Conservation (phyloP, 2,113 vertebrate species). For the Cyphotilapia sp. region DNA sequence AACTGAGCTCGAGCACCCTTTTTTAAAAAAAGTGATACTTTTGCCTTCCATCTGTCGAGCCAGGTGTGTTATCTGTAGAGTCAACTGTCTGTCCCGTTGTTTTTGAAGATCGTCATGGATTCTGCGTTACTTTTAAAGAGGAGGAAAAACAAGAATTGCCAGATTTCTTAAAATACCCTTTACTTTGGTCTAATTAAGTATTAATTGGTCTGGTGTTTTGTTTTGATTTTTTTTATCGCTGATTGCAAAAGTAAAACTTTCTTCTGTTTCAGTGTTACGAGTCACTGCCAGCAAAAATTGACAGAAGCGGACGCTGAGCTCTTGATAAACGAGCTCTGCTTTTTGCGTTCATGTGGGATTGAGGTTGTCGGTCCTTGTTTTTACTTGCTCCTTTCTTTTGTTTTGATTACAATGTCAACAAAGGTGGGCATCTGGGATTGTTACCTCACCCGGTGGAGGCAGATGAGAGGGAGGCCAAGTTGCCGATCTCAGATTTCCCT, state of each 20-base stretch:
- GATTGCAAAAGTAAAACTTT: background rate
- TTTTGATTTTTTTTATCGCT: background rate
- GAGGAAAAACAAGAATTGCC: background rate
- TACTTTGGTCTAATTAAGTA: background rate
- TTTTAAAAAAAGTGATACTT: background rate
- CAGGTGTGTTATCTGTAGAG: background rate
- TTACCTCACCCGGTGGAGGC: conserved; percentile 11
- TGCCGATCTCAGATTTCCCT: background rate
- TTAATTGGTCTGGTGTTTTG: background rate
- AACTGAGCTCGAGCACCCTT: background rate
- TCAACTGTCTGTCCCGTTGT: background rate
- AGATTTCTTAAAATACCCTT: background rate
- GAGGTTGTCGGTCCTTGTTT: conserved; percentile 4
- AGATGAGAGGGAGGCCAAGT: background rate
- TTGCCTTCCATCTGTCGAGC: background rate
- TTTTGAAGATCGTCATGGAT: background rate
- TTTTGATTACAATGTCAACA: conserved; percentile 22
- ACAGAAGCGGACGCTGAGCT: background rate
- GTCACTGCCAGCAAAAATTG: conserved; percentile 4
- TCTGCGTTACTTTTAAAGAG: background rate
- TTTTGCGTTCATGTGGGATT: background rate
- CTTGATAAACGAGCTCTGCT: background rate
- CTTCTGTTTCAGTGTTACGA: background rate
- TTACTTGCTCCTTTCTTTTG: background rate
- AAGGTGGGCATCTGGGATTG: background rate